Evolutionary conservation across 2,113 vertebrate species (phyloP).

Genomic region (Puffinus mauretanicus): DNA sequence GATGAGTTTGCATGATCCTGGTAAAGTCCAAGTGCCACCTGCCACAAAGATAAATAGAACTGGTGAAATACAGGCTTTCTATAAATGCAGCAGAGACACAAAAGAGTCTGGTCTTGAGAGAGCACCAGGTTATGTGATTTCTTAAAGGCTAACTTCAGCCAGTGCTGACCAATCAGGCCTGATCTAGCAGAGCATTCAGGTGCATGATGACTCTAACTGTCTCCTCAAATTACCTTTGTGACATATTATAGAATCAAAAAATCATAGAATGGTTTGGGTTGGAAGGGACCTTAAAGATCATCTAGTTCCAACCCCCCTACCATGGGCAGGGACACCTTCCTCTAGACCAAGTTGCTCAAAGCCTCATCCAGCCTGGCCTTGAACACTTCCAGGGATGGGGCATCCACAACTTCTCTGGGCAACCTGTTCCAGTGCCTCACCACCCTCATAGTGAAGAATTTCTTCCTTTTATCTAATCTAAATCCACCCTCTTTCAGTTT

Average conservation of each 20-base stretch:
- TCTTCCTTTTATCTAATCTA: too few species aligned
- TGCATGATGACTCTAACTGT: neutral
- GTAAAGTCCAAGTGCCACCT: neutral
- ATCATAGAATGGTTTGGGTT: neutral
- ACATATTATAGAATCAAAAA: neutral
- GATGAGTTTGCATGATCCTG: neutral
- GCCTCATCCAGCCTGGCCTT: too few species aligned
- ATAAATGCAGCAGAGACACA: neutral
- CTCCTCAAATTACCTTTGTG: neutral
- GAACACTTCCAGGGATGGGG: too few species aligned
- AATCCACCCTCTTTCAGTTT: too few species aligned
- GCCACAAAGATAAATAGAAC: neutral
- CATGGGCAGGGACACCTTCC: too few species aligned
- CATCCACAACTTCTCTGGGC: too few species aligned
- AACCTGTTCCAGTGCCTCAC: too few species aligned
- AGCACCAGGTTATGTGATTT: neutral
- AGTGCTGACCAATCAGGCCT: neutral
- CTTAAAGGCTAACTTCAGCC: neutral
- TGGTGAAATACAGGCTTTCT: neutral
- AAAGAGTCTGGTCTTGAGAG: neutral
- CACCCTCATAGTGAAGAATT: too few species aligned
- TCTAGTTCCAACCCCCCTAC: too few species aligned
- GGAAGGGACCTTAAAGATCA: neutral
- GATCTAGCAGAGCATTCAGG: neutral
- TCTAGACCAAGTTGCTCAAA: too few species aligned